A percentile compares a stretch with the other conserved stretches of the same genome.
These are phyloP conservation scores for Heterotis niloticus DNA, from an alignment of 2,113 vertebrate genomes.

Conservation along the genomic window DNA sequence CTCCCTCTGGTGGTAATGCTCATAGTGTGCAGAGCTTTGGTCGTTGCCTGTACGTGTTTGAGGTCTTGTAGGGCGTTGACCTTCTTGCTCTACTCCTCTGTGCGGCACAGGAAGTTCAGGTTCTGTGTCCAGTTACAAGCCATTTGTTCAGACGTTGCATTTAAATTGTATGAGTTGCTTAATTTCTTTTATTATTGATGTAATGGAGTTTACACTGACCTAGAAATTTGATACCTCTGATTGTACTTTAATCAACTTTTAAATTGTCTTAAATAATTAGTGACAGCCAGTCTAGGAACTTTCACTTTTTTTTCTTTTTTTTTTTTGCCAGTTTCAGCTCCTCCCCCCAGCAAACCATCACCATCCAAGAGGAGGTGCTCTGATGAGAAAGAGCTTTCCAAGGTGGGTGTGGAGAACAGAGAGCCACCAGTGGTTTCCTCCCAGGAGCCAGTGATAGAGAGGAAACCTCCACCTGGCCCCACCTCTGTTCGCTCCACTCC, in stretches of 20 bases:
- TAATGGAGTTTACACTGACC: not conserved
- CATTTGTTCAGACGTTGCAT: not conserved
- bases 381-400: slow-evolving; percentile 51
- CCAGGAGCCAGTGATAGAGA: slow-evolving; percentile 54
- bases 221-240: no score
- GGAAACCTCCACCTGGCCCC: slow-evolving; percentile 44
- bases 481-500: slow-evolving; percentile 25
- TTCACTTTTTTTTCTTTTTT: no score
- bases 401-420: slow-evolving; percentile 66
- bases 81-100: not conserved
- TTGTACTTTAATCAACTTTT: no score
- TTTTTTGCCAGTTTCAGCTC: slow-evolving; percentile 50
- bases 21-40: not conserved
- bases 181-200: not conserved
- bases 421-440: slow-evolving; percentile 47
- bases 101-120: slow-evolving; percentile 2
- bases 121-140: not conserved
- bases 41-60: not conserved
- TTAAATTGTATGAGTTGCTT: not conserved
- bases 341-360: slow-evolving; percentile 76
- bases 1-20: slow-evolving; percentile 9
- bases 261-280: not conserved
- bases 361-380: slow-evolving; percentile 86
- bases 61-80: not conserved
- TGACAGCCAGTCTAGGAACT: no score